Evolutionary conservation across 2,888 invertebrate genomes (phyloP).

Genomic region (Zeuzera pyrina): DNA sequence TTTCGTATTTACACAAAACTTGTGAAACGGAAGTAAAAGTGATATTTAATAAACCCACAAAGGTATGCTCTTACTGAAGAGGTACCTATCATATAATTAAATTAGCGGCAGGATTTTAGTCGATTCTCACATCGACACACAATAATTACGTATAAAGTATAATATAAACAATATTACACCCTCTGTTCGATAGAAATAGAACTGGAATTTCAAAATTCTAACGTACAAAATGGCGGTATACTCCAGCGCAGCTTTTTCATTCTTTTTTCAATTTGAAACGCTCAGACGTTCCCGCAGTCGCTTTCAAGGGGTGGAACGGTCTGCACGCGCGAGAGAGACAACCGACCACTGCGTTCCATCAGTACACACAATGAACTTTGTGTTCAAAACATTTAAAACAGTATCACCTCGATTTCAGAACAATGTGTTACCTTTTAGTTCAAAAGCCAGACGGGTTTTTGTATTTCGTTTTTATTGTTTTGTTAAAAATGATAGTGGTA

Average conservation of each 20-base stretch:
- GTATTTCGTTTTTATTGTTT: no score
- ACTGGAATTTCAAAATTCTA: slow-evolving; percentile 16
- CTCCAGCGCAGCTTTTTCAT: slow-evolving; percentile 41
- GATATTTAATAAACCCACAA: no score
- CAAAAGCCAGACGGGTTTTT: no score
- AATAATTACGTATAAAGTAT: slow-evolving; percentile 15
- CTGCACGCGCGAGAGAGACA: slow-evolving; percentile 19
- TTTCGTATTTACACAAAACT: no score
- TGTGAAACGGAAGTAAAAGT: no score
- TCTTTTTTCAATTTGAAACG: slow-evolving; percentile 57
- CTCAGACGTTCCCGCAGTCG: slow-evolving; percentile 34
- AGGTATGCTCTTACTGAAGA: no score
- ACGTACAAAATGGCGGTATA: slow-evolving; percentile 43
- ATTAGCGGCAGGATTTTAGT: slow-evolving; percentile 26
- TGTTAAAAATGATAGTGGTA: no score
- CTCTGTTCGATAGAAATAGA: slow-evolving; percentile 7
- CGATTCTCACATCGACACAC: slow-evolving; percentile 11
- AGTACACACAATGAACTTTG: slow-evolving; percentile 1
- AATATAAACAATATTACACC: no score
- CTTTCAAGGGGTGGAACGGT: slow-evolving; percentile 31
- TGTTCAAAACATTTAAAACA: no score
- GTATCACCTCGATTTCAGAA: no score
- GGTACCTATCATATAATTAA: slow-evolving; percentile 34
- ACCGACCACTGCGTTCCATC: slow-evolving; percentile 3
- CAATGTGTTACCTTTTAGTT: no score